phyloP scores from a whole-genome alignment of 2,797 vertebrate genomes.

The Macropus fuliginosus region DNA sequence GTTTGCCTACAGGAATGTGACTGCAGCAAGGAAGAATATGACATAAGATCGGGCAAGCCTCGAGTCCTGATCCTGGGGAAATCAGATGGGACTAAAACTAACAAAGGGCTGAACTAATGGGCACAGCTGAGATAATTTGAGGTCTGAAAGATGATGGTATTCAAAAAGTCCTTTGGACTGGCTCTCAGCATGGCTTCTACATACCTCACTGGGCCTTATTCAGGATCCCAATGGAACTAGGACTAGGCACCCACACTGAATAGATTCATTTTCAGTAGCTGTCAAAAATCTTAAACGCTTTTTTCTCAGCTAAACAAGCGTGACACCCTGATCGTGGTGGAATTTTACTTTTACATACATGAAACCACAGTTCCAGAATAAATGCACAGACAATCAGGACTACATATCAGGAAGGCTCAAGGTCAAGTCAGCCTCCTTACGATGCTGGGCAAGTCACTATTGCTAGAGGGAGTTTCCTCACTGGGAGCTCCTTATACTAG shows the following conservation, averaged over 20 bases:
- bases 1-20: not conserved
- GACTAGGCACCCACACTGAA: not conserved
- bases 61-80: not conserved
- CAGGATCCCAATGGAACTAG: not conserved
- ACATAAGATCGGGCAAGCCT: not conserved
- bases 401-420: not conserved
- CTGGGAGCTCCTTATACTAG: not conserved
- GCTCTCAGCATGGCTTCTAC: not conserved
- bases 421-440: not conserved
- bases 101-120: not conserved
- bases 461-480: not conserved
- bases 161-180: not conserved
- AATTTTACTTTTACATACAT: not conserved
- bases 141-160: not conserved
- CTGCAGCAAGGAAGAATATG: not conserved
- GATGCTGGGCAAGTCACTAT: not conserved
- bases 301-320: not conserved
- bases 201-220: not conserved
- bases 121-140: not conserved
- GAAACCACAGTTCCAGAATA: not conserved
- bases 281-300: not conserved
- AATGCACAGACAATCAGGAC: not conserved
- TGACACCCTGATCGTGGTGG: not conserved
- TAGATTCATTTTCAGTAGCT: not conserved
- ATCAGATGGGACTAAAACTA: not conserved